phyloP scores from a whole-genome alignment of 2,888 invertebrate genomes.

The Tubulanus polymorphus region DNA sequence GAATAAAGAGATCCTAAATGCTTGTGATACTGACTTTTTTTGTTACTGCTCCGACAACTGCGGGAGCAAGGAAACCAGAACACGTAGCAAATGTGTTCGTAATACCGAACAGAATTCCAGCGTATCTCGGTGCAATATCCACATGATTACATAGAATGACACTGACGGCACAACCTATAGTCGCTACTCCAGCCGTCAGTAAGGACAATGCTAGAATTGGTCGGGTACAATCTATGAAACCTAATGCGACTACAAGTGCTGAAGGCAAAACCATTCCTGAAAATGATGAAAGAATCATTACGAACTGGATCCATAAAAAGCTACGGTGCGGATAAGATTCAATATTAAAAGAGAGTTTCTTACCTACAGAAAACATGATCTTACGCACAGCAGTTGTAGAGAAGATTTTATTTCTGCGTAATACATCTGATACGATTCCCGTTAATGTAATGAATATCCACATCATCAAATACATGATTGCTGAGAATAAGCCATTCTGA shows the following conservation, averaged over 20 bases:
- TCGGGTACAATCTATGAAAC: conserved; percentile 37
- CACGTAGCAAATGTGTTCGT: conserved; percentile 35
- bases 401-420: conserved; percentile 28
- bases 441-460: conserved; percentile 32
- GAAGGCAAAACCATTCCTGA: conserved; percentile 32
- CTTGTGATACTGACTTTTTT: conserved; percentile 26
- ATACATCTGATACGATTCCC: conserved; percentile 29
- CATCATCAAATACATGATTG: conserved; percentile 35
- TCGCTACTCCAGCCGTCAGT: conserved; percentile 31
- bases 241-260: conserved; percentile 29
- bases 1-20: not conserved
- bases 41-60: conserved; percentile 37
- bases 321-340: not conserved
- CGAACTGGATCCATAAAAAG: conserved; percentile 6
- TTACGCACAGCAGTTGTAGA: conserved; percentile 31
- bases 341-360: not conserved
- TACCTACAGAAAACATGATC: conserved; percentile 28
- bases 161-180: conserved; percentile 39
- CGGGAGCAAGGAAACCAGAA: conserved; percentile 37
- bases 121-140: conserved; percentile 39
- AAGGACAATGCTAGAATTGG: conserved; percentile 31
- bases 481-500: conserved; percentile 37
- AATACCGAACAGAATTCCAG: conserved; percentile 37
- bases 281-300: conserved; percentile 12
- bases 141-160: conserved; percentile 40